These are phyloP conservation scores for Archilochus colubris DNA, from an alignment of 2,113 vertebrate genomes.

Conservation along the genomic window DNA sequence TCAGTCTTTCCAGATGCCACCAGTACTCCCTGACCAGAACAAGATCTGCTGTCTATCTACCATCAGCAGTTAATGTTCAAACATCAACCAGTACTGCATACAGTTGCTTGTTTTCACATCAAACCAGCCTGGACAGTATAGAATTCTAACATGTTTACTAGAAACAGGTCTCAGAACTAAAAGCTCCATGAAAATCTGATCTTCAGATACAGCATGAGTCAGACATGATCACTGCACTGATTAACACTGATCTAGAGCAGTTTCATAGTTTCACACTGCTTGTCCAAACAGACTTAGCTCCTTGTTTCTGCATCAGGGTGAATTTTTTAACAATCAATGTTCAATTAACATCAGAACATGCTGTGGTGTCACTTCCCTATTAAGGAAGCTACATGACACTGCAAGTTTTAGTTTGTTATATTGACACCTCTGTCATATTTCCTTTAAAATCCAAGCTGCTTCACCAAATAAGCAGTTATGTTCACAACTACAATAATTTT, in stretches of 20 bases:
- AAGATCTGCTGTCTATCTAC: constrained; percentile 20
- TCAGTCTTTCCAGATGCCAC: background rate
- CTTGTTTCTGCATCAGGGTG: background rate
- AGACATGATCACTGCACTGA: background rate
- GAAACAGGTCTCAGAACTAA: background rate
- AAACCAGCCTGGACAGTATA: constrained; percentile 12
- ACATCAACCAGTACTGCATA: background rate
- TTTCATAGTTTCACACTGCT: background rate
- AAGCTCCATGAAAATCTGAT: background rate
- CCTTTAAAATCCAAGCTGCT: background rate
- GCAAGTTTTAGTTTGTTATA: background rate
- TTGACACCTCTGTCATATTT: background rate
- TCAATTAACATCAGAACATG: background rate
- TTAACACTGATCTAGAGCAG: background rate
- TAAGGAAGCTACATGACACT: background rate
- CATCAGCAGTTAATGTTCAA: constrained; percentile 28
- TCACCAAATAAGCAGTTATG: too few relatives aligned
- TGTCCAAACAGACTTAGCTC: background rate
- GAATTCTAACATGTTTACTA: constrained; percentile 31
- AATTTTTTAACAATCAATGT: background rate
- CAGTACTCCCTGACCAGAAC: constrained; percentile 32
- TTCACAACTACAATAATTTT: background rate
- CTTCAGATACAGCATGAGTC: background rate
- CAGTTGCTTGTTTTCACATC: constrained; percentile 16
- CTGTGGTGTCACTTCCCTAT: background rate